A percentile compares a stretch with the other conserved stretches of the same genome.
phyloP scores from a whole-genome alignment of 1,140 invertebrate genomes.

The Nephotettix cincticeps region DNA sequence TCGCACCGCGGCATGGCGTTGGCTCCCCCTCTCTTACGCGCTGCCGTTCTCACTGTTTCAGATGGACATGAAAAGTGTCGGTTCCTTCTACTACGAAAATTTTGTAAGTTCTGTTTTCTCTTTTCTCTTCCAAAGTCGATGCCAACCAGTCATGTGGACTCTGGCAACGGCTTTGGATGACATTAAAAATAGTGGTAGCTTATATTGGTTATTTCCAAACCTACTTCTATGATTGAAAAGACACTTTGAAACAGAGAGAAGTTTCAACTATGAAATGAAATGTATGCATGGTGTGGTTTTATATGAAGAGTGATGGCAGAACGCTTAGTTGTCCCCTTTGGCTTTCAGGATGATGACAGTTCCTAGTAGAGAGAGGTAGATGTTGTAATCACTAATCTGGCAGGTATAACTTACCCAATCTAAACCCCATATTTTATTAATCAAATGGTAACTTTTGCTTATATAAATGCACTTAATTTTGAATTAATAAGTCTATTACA shows the following conservation, averaged over 20 bases:
- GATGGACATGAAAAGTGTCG: constrained; percentile 92
- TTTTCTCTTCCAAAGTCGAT: not conserved
- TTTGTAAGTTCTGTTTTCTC: constrained; percentile 69
- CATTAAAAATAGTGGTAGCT: not conserved
- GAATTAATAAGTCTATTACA: not conserved
- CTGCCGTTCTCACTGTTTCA: constrained; percentile 60
- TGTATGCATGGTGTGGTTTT: constrained; percentile 17
- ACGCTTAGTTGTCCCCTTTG: not conserved
- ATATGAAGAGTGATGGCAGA: not conserved
- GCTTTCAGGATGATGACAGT: not conserved
- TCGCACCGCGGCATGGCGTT: constrained; percentile 16
- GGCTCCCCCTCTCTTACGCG: constrained; percentile 48
- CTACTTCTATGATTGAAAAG: too few species aligned
- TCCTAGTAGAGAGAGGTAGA: too few species aligned
- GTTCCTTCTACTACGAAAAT: constrained; percentile 91
- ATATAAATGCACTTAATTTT: too few species aligned
- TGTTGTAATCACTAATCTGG: too few species aligned
- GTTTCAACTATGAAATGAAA: not conserved
- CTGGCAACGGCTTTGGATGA: constrained; percentile 1
- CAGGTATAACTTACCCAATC: too few species aligned
- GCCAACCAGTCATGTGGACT: not conserved
- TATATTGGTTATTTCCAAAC: not conserved
- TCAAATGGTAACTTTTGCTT: too few species aligned
- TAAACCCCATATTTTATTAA: too few species aligned
- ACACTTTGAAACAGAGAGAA: constrained; percentile 13